Evolutionary conservation across 2,113 vertebrate species (phyloP).

Genomic region (Ptilorrhoa leucosticta): DNA sequence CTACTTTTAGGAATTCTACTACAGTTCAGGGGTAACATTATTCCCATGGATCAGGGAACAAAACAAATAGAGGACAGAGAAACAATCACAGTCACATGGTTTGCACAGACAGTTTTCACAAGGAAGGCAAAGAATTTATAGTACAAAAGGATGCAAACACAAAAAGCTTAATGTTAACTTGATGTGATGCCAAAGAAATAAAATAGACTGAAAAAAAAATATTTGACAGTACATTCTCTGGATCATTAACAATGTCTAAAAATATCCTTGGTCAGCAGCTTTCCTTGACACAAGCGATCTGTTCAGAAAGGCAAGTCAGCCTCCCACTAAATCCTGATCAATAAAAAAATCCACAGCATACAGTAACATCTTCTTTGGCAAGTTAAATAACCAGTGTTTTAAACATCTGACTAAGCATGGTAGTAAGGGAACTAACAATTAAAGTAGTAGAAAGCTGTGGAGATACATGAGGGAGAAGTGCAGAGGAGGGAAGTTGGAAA

Average conservation of each 20-base stretch:
- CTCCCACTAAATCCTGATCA: slow-evolving; percentile 28
- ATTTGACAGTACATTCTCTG: neutral
- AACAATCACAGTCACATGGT: neutral
- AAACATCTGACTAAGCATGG: neutral
- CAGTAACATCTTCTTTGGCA: neutral
- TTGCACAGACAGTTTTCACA: neutral
- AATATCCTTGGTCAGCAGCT: slow-evolving; percentile 56
- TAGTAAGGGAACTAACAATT: neutral
- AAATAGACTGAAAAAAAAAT: neutral
- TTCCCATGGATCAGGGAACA: neutral
- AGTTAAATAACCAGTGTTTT: neutral
- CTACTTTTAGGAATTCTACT: neutral
- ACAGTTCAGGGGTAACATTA: neutral
- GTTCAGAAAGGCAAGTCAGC: neutral
- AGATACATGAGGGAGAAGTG: neutral
- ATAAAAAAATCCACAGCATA: neutral
- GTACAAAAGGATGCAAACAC: neutral
- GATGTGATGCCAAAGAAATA: neutral
- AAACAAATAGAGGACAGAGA: neutral
- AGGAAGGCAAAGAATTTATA: neutral
- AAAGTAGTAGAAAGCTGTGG: neutral
- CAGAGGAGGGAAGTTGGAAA: neutral
- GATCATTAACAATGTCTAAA: slow-evolving; percentile 43
- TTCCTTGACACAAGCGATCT: neutral
- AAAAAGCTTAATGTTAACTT: neutral